phyloP scores from a whole-genome alignment of 2,797 vertebrate species.

The Neomorphus geoffroyi region DNA sequence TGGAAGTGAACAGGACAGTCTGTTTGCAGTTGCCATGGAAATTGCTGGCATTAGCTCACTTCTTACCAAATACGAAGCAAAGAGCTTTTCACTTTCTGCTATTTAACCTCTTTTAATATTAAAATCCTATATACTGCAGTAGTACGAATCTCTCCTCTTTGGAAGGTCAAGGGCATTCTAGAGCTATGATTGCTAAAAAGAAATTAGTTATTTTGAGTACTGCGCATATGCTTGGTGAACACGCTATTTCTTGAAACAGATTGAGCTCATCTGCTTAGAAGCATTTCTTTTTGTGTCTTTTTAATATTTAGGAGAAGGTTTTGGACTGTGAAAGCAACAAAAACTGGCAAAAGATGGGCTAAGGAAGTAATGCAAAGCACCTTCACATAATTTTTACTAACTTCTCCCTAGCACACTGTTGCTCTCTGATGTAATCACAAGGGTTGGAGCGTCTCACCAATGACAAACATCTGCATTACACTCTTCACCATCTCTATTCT shows the following conservation, averaged over 20 bases:
- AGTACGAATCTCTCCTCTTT: slow-evolving; percentile 9
- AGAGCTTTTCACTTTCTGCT: slow-evolving; percentile 57
- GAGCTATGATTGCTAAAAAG: slow-evolving; percentile 18
- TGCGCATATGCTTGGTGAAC: slow-evolving; percentile 17
- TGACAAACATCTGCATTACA: neutral
- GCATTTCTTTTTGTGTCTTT: neutral
- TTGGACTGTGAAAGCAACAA: neutral
- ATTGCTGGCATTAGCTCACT: slow-evolving; percentile 62
- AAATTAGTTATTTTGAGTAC: slow-evolving; percentile 31
- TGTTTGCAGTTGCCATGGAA: slow-evolving; percentile 73
- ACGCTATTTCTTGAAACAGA: slow-evolving; percentile 14
- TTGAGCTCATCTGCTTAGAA: neutral
- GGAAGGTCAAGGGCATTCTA: slow-evolving; percentile 61
- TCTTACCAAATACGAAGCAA: slow-evolving; percentile 39
- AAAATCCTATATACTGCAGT: slow-evolving; percentile 21
- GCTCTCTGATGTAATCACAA: neutral
- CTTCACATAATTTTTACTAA: neutral
- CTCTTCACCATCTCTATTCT: neutral
- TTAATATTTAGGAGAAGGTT: neutral
- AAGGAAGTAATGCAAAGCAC: neutral
- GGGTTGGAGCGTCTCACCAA: neutral
- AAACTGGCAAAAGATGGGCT: neutral
- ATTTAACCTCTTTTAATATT: slow-evolving; percentile 69
- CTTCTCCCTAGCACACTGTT: neutral
- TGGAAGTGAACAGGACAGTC: slow-evolving; percentile 44